phyloP scores from a whole-genome alignment of 1,140 invertebrate species.

The Tetragonula clypearis region DNA sequence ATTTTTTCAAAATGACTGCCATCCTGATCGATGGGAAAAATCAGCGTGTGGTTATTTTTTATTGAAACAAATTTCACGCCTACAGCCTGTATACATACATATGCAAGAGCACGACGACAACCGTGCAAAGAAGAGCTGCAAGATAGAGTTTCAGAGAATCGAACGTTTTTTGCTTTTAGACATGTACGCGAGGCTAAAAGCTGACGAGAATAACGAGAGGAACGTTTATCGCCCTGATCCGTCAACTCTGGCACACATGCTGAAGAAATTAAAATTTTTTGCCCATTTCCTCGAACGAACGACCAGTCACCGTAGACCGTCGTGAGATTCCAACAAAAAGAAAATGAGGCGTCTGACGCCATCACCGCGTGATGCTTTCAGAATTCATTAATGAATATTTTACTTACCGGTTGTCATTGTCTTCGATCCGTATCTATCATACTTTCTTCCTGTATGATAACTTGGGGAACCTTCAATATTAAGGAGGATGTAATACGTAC shows the following conservation, averaged over 20 bases:
- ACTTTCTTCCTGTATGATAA: not conserved
- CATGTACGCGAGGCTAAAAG: conserved; percentile 23
- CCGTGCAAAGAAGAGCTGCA: conserved; percentile 4
- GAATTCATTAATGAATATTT: conserved; percentile 43
- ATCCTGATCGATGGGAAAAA: not conserved
- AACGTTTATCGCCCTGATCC: conserved; percentile 67
- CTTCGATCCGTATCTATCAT: not conserved
- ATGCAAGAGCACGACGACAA: not conserved
- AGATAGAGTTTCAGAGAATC: conserved; percentile 33
- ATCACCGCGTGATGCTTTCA: not conserved
- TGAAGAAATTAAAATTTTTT: conserved; percentile 75
- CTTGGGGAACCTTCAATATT: not conserved
- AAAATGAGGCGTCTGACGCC: conserved; percentile 31
- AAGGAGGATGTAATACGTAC: conserved; percentile 24
- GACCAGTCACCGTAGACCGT: conserved; percentile 36
- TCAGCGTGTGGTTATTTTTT: not conserved
- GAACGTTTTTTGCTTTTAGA: conserved; percentile 31
- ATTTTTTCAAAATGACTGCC: not conserved
- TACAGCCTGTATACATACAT: not conserved
- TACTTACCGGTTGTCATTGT: conserved; percentile 40
- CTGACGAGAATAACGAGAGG: conserved; percentile 38
- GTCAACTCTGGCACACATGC: conserved; percentile 68
- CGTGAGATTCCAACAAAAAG: conserved; percentile 28
- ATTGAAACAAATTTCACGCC: conserved; percentile 19
- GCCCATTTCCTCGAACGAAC: conserved; percentile 48